Evolutionary conservation across 2,888 invertebrate species (phyloP), one percentile per base, ranked within the genome.

Genomic region (Drosophila recens): DNA sequence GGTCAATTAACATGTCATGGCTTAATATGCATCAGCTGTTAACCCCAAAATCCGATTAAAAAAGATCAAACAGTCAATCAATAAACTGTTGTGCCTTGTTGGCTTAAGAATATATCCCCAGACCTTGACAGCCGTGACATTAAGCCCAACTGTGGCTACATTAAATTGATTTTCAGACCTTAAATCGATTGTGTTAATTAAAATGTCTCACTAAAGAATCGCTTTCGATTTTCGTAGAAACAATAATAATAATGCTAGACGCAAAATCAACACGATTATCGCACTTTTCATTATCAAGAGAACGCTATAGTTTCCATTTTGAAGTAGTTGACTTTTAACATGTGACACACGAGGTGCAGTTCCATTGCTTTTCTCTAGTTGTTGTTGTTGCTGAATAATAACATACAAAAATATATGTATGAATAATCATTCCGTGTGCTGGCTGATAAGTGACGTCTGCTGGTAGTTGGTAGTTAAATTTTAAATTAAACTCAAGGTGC

Each of bases 131-230:
- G 27, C 6, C 3, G 13, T 48, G 68, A 69, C 74, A 73, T 43
- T 62, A 78, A 76, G 79, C 23, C 23, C 34, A 43, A 42, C 15
- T 42, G 42, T 10, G 15, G 4, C 6, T 10, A 56, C 54, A 33
- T 75, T 79, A 46, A 88, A 88, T 86, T 76, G 86, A 86, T 87
- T 87, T 82, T 72, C 66, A 87, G 79, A 69, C 64, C 66, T 73
- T 73, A 68, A 87, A 82, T 79, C 72, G 65, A 40, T 34, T 43
- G 20, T 30, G 52, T 33, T 38, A 13, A 46, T 33, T 51, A 45
- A 45, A 45, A 20, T 42, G 51, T 9, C 4, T 30, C 10, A 8
- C 11, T 17, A n/a, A 45, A n/a, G 36, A 43, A 46, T 15, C 11
- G 11, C 33, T 33, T 34, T 34, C 15, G 11, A 36, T 46, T 36